Percentiles rank a stretch among this genome's conserved stretches.
These are phyloP conservation scores for Brachypalpus laphriformis DNA, from an alignment of 2,888 invertebrate genomes.

Conservation along the genomic window DNA sequence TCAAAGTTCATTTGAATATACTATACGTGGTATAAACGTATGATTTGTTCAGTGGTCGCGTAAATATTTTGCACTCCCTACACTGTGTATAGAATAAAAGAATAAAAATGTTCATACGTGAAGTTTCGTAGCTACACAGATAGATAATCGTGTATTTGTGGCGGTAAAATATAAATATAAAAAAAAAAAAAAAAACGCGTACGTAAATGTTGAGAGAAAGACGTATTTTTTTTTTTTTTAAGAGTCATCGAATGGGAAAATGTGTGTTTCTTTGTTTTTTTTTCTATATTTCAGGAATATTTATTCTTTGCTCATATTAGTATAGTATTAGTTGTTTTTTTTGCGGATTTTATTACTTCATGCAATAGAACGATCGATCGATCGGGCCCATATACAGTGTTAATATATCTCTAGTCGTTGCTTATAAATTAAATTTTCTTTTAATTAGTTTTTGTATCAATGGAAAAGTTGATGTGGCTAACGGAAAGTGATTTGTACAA, in stretches of 20 bases:
- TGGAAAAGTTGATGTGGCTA: neutral
- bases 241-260: slow-evolving; percentile 1
- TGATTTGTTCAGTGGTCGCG: slow-evolving; percentile 37
- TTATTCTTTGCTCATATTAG: neutral
- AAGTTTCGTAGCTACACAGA: slow-evolving; percentile 34
- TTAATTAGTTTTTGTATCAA: slow-evolving; percentile 1
- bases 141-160: slow-evolving; percentile 45
- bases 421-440: neutral
- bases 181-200: neutral
- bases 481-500: neutral
- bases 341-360: slow-evolving; percentile 16
- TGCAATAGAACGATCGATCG: slow-evolving; percentile 10
- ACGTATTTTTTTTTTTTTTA: neutral
- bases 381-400: neutral
- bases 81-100: slow-evolving; percentile 48
- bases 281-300: slow-evolving; percentile 14
- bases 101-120: slow-evolving; percentile 50
- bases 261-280: slow-evolving; percentile 14
- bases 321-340: slow-evolving; percentile 24
- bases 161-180: slow-evolving; percentile 18
- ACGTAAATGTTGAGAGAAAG: slow-evolving; percentile 5
- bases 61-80: slow-evolving; percentile 40
- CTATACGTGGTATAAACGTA: neutral
- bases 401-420: neutral
- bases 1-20: slow-evolving; percentile 38